Evolutionary conservation across 2,888 invertebrate species (phyloP), one percentile per base, ranked within the genome.

Genomic region (Cerastoderma edule): DNA sequence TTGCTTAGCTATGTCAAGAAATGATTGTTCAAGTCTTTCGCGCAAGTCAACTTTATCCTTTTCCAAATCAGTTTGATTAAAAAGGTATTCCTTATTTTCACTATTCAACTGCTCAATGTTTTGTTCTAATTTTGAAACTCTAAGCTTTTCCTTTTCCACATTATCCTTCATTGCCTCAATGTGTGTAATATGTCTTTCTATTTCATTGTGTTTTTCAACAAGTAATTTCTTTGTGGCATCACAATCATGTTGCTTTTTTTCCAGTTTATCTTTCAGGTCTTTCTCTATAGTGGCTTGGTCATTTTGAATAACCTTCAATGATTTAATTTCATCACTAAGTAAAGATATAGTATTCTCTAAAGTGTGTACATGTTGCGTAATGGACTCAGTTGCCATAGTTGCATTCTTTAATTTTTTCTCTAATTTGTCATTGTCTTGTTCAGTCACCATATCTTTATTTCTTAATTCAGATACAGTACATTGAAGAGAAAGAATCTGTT

Each of bases 401-500:
- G 53, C 50, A n/a, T 73, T 65, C 48, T 46, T 44, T 50, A 39
- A 33, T 66, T 66, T 53, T 53, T 64, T 50, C 27, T 77, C 74
- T 66, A 74, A 56, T 2, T 69, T 33, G 24, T 48, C 24, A 44
- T 74, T 74, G 54, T 80, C 65, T 19, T 48, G 22, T 28, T 48
- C 22, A 32, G 48, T 16, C 13, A 3, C 48, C 1, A 13, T 30
- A 30, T 24, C 16, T 32, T 48, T 19, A 44, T 1, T 3, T 44
- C 72, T 53, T 16, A 67, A 35, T 57, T 60, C 66, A 46, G 71
- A 74, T 56, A 80, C 27, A 50, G 72, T 77, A 54, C 27, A 72
- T 72, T 80, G 74, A 57, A 67, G 48, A 44, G 27, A 30, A 76
- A 67, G 65, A 30, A 77, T 54, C 30, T 69, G 50, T 60, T 76